phyloP scores from a whole-genome alignment of 2,113 vertebrate species.

The Mormyrus iriodes region DNA sequence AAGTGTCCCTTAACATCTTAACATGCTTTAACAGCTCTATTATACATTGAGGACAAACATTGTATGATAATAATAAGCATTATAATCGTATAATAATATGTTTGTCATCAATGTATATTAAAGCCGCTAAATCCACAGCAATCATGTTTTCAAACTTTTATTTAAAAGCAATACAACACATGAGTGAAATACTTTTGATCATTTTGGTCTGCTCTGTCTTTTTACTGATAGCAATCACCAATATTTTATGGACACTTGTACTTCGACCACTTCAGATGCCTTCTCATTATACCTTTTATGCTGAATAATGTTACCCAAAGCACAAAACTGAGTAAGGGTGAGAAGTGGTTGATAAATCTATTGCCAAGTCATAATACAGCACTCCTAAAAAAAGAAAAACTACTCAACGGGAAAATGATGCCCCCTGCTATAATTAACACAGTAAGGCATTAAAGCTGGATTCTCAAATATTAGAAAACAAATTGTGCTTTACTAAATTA shows the following conservation, averaged over 20 bases:
- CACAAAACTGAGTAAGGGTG: not conserved
- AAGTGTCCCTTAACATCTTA: too few relatives aligned
- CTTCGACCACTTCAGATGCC: not conserved
- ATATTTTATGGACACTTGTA: not conserved
- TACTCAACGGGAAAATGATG: not conserved
- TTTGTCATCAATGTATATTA: not conserved
- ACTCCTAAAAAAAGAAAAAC: not conserved
- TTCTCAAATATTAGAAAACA: not conserved
- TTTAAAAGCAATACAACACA: not conserved
- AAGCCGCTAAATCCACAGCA: not conserved
- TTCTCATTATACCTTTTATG: not conserved
- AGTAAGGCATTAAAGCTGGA: not conserved
- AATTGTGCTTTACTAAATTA: not conserved
- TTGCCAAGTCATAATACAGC: not conserved
- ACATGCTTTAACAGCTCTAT: too few relatives aligned
- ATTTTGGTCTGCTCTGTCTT: not conserved
- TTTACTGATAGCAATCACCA: not conserved
- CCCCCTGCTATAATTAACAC: not conserved
- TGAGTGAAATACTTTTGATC: not conserved
- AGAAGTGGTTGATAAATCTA: not conserved
- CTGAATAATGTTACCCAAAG: not conserved
- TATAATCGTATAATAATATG: not conserved
- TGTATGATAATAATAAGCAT: too few relatives aligned
- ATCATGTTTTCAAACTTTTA: not conserved
- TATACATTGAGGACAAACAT: too few relatives aligned